phyloP scores from a whole-genome alignment of 2,797 vertebrate genomes.

The Echeneis naucrates region DNA sequence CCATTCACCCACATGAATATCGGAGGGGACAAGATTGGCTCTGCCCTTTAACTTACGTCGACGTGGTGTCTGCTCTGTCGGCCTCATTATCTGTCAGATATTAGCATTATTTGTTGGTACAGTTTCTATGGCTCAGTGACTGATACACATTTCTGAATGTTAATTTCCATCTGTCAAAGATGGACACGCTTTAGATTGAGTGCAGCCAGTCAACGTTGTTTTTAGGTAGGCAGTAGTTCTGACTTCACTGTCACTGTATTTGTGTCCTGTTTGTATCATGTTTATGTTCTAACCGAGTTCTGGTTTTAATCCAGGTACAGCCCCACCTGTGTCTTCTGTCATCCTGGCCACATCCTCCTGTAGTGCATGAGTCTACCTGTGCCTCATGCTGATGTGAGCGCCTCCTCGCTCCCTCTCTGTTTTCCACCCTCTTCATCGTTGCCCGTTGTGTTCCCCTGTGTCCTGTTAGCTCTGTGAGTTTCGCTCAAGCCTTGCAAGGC shows the following conservation, averaged over 20 bases:
- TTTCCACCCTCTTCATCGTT: slow-evolving; percentile 53
- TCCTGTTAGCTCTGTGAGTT: slow-evolving; percentile 45
- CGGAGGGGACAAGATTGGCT: fast-evolving
- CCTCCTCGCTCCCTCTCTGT: slow-evolving; percentile 48
- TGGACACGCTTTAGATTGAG: background rate
- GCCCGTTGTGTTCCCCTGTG: slow-evolving; percentile 44
- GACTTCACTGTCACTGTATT: background rate
- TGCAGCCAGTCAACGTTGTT: background rate
- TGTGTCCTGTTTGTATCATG: background rate
- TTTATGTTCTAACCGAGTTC: slow-evolving; percentile 1
- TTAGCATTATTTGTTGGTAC: fast-evolving
- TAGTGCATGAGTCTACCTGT: slow-evolving; percentile 53
- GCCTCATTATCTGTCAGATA: background rate
- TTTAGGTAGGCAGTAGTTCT: background rate
- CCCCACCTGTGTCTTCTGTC: slow-evolving; percentile 28
- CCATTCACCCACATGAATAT: background rate
- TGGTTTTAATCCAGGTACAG: slow-evolving; percentile 46
- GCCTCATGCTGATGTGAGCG: slow-evolving; percentile 72
- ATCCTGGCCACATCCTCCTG: slow-evolving; percentile 13
- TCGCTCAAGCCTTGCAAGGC: slow-evolving; percentile 52
- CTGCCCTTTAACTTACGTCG: background rate
- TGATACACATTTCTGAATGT: background rate
- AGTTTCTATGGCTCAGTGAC: background rate
- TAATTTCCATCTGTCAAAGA: background rate
- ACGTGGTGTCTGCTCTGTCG: background rate